A percentile compares a stretch with the other conserved stretches of the same genome.
Conservation (phyloP, 64 coral and sea anemone genomes). For the Montipora capricornis region DNA sequence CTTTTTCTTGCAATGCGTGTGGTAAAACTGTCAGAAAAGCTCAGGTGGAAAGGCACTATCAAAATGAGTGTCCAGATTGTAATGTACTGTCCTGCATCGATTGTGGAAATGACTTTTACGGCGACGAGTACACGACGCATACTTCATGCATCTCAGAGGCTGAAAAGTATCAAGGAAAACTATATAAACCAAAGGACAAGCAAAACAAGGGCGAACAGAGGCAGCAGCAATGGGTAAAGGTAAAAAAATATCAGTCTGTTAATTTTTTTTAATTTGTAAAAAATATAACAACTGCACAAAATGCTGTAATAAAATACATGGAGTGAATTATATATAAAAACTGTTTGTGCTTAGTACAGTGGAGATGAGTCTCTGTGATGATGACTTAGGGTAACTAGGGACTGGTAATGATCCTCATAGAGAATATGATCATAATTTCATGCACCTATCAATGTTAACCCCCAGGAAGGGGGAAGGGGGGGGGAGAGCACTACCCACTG, state of each 20-base stretch:
- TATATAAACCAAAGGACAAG: slow-evolving; percentile 96
- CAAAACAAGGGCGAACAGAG: slow-evolving; percentile 91
- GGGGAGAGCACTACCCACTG: too few relatives aligned
- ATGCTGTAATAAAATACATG: too few relatives aligned
- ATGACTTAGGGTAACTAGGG: too few relatives aligned
- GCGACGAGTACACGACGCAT: slow-evolving; percentile 82
- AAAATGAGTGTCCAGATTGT: slow-evolving; percentile 77
- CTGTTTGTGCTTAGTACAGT: too few relatives aligned
- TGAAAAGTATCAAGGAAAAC: slow-evolving; percentile 98
- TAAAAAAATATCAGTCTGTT: not conserved
- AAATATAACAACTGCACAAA: too few relatives aligned
- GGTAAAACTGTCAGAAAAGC: slow-evolving; percentile 90
- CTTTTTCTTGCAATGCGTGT: slow-evolving; percentile 93
- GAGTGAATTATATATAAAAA: too few relatives aligned
- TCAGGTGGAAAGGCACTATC: slow-evolving; percentile 97
- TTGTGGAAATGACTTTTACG: slow-evolving; percentile 94
- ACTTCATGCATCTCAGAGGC: slow-evolving; percentile 95
- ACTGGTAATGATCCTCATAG: too few relatives aligned
- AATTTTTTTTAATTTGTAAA: not conserved
- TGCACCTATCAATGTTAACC: too few relatives aligned
- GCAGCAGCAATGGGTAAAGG: slow-evolving; percentile 97
- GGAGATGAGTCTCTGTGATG: too few relatives aligned
- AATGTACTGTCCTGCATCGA: slow-evolving; percentile 93
- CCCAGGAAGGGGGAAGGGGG: too few relatives aligned
- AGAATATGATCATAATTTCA: too few relatives aligned